Base-by-base conservation (phyloP, 2,113 vertebrate species). In the Poeciliopsis prolifica region DNA sequence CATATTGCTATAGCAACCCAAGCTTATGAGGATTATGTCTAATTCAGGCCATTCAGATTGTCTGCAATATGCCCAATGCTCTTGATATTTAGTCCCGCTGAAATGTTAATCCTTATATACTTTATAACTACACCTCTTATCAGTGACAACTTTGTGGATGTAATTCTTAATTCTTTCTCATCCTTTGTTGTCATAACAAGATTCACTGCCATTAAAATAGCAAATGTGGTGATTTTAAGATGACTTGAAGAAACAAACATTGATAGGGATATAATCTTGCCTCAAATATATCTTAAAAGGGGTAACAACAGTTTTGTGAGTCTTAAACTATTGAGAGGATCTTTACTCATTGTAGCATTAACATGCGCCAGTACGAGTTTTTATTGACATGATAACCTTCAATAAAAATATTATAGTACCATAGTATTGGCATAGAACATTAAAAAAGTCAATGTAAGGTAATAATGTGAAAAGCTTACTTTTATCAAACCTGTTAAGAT, bases 1-100 rank as follows among this genome's bases (percentile, higher is more conserved):
- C 65, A 61, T 35, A 65, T 81, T 67, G 30, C 61, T 30, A 58
- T 77, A 77, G 82, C 71, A 78, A 75, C 61, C 44, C 17, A 17
- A 48, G 37, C 31, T 31, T 0, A 2, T 9, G 54, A 66, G 40
- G 63, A 78, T 35, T 72, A 68, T 5, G 40, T 60, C n/a, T 37
- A 29, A 17, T 40, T 29, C n/a, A 33, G 72, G 31, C 24, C 62
- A 37, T 28, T 63, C 48, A 60, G 40, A 29, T 73, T 31, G 12
- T 62, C 61, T 26, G 31, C 69, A 37, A 19, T 28, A 66, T 48
- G 44, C 65, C n/a, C 26, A 30, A 8, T 35, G 29, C 19, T 9
- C 19, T 51, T 31, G 31, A 35, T 66, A 74, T 74, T 58, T 33
- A 44, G 64, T 51, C 35, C 42, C 3, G 6, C 31, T 51, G 28